Base-by-base conservation (phyloP, 2,888 invertebrate genomes). In the Alitta virens region DNA sequence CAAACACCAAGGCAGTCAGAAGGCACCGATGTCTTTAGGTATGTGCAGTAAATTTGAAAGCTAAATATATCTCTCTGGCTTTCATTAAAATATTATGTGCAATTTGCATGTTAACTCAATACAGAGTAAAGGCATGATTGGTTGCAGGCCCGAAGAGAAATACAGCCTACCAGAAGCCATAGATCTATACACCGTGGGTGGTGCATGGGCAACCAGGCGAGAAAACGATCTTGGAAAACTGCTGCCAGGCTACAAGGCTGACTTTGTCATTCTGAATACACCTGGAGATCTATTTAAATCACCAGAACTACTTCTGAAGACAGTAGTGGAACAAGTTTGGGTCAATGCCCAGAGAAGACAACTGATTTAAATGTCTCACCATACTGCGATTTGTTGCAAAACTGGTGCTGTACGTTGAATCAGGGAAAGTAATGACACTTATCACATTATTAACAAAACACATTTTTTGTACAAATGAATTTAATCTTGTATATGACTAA, bases 101-200 rank as follows among this genome's bases (percentile, higher is more conserved):
- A n/a, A n/a, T n/a, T n/a, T n/a, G n/a, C n/a, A n/a, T n/a, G n/a
- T n/a, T n/a, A n/a, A n/a, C n/a, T n/a, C n/a, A n/a, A n/a, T n/a
- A n/a, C n/a, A n/a, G n/a, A n/a, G n/a, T n/a, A n/a, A n/a, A n/a
- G n/a, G n/a, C n/a, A n/a, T n/a, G n/a, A n/a, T n/a, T n/a, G n/a
- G n/a, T 57, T 57, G 18, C 60, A 69, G 69, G 57, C 65, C 66
- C 12, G 65, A 63, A 14, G 68, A 69, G 53, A 56, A 65, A 5
- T 50, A 68, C 26, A 56, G 43, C 0, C 26, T 69, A 2, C n/a
- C 21, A 5, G 50, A 69, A 52, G 69, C 69, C 9, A 54, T 69
- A 14, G 68, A 69, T 42, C 60, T 68, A 18, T 69, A 69, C 65
- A 69, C 69, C 3, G 61, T 54, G 46, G 62, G 54, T 9, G 68